Base-by-base conservation (phyloP, 1,140 invertebrate genomes). In the Drosophila arawakana region DNA sequence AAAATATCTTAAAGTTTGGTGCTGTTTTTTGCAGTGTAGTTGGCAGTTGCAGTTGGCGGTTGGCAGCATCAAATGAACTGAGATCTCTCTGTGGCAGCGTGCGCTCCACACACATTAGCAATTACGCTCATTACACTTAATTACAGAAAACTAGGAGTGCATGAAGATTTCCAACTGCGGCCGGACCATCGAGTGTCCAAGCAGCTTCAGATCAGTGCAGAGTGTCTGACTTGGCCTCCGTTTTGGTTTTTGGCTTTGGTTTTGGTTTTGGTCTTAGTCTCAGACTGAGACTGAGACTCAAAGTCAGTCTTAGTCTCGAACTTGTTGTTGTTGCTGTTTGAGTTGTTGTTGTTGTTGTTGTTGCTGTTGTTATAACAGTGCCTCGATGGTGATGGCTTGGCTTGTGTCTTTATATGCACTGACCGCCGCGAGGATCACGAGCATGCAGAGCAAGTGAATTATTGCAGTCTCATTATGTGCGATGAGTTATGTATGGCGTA, bases 381-480 rank as follows among this genome's bases (percentile, higher is more conserved):
- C 50, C 63, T 50, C 46, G 30, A 30, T 30, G 25, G 25, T 30
- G 25, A 30, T 30, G 25, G 25, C 25, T 47, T 67, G 50, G 76
- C 76, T 81, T 76, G 73, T 81, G 76, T 81, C 76, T 79, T 81
- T 72, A 73, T 73, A 77, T 67, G 76, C 46, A 58, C 39, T 62
- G 66, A 54, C 80, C 62, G 75, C 63, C 73, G 78, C 75, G 72
- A 80, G 72, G 71, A 74, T 75, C 76, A 78, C 80, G 85, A 78
- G 85, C 85, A 89, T 90, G 81, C 72, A 81, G 85, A 90, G 85
- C 85, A 90, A 85, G 91, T 91, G 90, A 91, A 91, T 91, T 91
- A 91, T 91, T 91, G 81, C 90, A 91, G 90, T 91, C 90, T 91
- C 90, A 91, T 91, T 91, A 91, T 91, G 90, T 91, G 90, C 90